Base-by-base conservation (phyloP, 2,113 vertebrate genomes). In the Nyctibius bracteatus region DNA sequence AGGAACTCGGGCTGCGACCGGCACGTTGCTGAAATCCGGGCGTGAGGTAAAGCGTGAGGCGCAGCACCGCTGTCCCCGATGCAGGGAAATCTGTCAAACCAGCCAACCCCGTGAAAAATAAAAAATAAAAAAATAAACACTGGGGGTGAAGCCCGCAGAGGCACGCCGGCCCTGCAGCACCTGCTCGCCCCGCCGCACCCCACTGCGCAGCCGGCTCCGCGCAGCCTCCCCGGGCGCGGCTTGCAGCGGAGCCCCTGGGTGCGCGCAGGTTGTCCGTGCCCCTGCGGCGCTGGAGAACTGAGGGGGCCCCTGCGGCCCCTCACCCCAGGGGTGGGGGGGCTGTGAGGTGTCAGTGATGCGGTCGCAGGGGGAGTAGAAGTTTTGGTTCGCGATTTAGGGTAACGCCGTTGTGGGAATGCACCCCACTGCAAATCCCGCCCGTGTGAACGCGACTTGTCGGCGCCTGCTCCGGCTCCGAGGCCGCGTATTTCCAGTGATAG, bases 91-190 rank as follows among this genome's bases (percentile, higher is more conserved):
- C 28, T 43, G n/a, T 24, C 25, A 58, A 75, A 85, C 1, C 12
- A 35, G 59, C 8, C 15, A 7, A 30, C 72, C 44, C 1, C 10
- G 5, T 33, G 16, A 2, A 9, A 24, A 21, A 17, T 2, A 10
- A 57, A 30, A 13, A 5, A 25, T 30, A 33, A 20, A 16, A n/a
- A 33, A n/a, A 30, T 2, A n/a, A n/a, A 2, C 8, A 4, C 2
- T 4, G 35, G 19, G 4, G 3, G 35, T 8, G 63, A 39, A 61
- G 37, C 10, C 28, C 27, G 3, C 68, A 14, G 24, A 9, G 47
- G 6, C 39, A 3, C 4, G 4, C 11, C 7, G 22, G 18, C 22
- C 44, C 30, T 9, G 43, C 52, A 27, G 78, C 92, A 85, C 86
- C 91, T 92, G 93, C 75, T 15, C 6, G 13, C 9, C 37, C 41